Conservation (phyloP, 2,797 vertebrate species). For the Vipera ursinii region DNA sequence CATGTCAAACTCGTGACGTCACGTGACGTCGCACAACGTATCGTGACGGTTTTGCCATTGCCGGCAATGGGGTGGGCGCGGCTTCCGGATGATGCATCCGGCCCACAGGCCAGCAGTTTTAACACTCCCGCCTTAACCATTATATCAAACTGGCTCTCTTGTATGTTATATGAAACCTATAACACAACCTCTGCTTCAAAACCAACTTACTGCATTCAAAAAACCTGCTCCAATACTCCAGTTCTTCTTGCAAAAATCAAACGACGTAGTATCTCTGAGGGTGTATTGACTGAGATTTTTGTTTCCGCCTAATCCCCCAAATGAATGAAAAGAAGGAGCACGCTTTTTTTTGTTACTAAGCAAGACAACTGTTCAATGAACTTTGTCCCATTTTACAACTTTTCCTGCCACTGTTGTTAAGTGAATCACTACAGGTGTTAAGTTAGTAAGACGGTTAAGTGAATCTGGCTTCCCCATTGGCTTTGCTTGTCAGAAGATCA, state of each 20-base stretch:
- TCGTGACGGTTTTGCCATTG: no score
- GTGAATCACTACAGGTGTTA: background rate
- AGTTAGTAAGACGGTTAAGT: background rate
- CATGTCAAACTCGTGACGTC: no score
- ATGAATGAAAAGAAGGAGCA: background rate
- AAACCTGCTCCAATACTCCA: conserved; percentile 11
- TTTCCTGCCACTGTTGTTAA: background rate
- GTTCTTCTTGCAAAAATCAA: background rate
- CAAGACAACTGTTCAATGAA: background rate
- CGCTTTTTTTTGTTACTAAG: background rate
- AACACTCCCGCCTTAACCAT: background rate
- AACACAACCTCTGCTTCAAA: background rate
- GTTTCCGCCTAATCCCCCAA: background rate
- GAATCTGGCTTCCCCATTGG: background rate
- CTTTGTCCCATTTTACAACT: background rate
- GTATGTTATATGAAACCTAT: background rate
- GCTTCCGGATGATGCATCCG: no score
- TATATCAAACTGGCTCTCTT: background rate
- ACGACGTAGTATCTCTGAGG: background rate
- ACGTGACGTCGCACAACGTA: no score
- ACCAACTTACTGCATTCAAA: background rate
- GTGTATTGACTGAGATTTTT: background rate
- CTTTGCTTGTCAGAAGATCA: background rate
- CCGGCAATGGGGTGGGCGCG: no score
- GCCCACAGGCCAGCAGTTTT: no score